Conservation (phyloP, 2,113 vertebrate genomes). For the Lophura nycthemera region DNA sequence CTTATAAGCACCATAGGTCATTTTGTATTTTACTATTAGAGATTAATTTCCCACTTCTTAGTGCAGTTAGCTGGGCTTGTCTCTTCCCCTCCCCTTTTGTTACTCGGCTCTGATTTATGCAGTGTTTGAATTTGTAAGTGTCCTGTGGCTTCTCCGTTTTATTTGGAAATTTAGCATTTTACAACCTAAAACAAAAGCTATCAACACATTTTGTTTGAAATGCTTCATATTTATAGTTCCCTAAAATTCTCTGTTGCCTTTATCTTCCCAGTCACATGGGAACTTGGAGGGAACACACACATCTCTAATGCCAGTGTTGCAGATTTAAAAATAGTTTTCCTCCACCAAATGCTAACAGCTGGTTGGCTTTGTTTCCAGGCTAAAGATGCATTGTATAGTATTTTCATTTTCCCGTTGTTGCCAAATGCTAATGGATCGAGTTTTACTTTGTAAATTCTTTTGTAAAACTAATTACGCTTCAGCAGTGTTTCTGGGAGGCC, state of each 20-base stretch:
- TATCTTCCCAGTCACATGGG: slow-evolving; percentile 41
- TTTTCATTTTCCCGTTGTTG: neutral
- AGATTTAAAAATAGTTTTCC: slow-evolving; percentile 62
- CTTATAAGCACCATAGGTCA: slow-evolving; percentile 32
- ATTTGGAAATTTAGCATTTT: slow-evolving; percentile 77
- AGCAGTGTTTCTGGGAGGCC: neutral
- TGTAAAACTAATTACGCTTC: neutral
- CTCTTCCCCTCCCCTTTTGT: slow-evolving; percentile 69
- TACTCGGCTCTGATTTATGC: slow-evolving; percentile 86
- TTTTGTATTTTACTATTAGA: slow-evolving; percentile 53
- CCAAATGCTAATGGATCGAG: slow-evolving; percentile 21
- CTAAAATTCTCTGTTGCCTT: slow-evolving; percentile 41
- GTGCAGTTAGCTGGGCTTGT: slow-evolving; percentile 79
- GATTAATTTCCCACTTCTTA: slow-evolving; percentile 67
- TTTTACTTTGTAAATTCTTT: slow-evolving; percentile 30
- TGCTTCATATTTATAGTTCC: slow-evolving; percentile 63
- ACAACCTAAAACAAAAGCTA: slow-evolving; percentile 79
- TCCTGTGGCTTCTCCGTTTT: slow-evolving; percentile 80
- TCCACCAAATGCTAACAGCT: slow-evolving; percentile 54
- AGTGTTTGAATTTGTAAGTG: slow-evolving; percentile 76
- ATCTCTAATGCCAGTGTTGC: slow-evolving; percentile 21
- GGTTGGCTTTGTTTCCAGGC: slow-evolving; percentile 35
- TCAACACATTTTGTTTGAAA: slow-evolving; percentile 69
- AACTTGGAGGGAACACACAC: slow-evolving; percentile 40
- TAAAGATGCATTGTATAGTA: slow-evolving; percentile 36